Percentiles rank a stretch among this genome's conserved stretches.
phyloP scores from a whole-genome alignment of 2,888 invertebrate species.

The Aleiodes testaceus region DNA sequence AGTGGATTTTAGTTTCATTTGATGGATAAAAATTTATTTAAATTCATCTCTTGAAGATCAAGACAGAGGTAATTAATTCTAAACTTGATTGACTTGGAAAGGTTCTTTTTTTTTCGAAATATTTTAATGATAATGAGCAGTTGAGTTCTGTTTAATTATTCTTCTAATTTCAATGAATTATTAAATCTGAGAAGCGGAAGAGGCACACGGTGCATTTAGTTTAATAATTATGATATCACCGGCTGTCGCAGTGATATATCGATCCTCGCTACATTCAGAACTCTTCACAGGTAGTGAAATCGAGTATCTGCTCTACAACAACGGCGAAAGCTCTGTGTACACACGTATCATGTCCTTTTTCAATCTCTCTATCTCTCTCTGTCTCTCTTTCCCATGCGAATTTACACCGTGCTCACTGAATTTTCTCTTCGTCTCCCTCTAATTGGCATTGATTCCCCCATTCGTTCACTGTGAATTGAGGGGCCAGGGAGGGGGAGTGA shows the following conservation, averaged over 20 bases:
- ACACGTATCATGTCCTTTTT: conserved; percentile 49
- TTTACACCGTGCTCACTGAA: conserved; percentile 7
- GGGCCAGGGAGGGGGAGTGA: conserved; percentile 34
- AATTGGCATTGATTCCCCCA: conserved; percentile 21
- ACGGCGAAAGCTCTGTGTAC: conserved; percentile 59
- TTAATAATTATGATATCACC: not conserved
- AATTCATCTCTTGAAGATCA: not conserved
- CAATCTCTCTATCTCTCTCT: not conserved
- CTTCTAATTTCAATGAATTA: too few relatives aligned
- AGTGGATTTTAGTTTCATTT: conserved; percentile 24
- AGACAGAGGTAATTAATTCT: not conserved
- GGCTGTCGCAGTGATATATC: conserved; percentile 63
- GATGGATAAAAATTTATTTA: conserved; percentile 13
- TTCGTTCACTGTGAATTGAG: not conserved
- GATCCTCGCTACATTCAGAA: conserved; percentile 63
- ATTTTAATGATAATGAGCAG: too few relatives aligned
- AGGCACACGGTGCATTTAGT: not conserved
- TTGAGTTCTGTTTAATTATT: too few relatives aligned
- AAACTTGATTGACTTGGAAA: too few relatives aligned
- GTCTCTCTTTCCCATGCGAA: not conserved
- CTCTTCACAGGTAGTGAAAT: conserved; percentile 65
- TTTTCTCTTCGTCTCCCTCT: conserved; percentile 11
- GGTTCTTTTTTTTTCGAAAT: too few relatives aligned
- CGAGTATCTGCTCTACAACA: conserved; percentile 62
- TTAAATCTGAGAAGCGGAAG: not conserved